Conservation (phyloP, 2,888 invertebrate species). For the Parnassius glacialis region DNA sequence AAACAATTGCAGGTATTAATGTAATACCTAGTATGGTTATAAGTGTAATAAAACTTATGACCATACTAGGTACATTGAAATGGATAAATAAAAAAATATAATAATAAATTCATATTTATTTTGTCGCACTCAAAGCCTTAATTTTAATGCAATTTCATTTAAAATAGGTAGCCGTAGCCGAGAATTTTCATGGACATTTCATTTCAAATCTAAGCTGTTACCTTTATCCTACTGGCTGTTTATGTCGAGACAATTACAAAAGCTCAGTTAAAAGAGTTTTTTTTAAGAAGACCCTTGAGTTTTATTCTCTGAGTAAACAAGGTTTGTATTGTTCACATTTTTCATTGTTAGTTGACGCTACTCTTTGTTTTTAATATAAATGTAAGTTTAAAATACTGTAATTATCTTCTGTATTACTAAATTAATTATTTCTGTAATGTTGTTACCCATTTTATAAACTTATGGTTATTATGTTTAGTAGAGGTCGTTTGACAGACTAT, state of each 20-base stretch:
- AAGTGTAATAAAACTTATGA: too few species aligned
- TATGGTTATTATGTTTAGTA: too few species aligned
- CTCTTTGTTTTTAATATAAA: constrained; percentile 16
- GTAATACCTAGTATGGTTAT: too few species aligned
- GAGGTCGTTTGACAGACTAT: too few species aligned
- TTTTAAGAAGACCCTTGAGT: constrained; percentile 21
- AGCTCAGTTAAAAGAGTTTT: constrained; percentile 22
- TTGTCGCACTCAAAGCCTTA: too few species aligned
- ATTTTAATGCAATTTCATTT: too few species aligned
- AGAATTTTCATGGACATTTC: neutral
- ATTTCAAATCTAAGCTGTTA: constrained; percentile 9
- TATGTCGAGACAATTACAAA: constrained; percentile 23
- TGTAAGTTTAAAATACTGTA: constrained; percentile 24
- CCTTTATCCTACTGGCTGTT: constrained; percentile 17
- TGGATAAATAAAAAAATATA: too few species aligned
- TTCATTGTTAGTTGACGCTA: constrained; percentile 21
- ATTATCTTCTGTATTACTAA: constrained; percentile 14
- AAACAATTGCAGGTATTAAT: too few species aligned
- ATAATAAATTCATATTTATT: too few species aligned
- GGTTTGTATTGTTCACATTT: constrained; percentile 24
- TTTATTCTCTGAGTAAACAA: constrained; percentile 24
- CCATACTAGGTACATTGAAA: too few species aligned
- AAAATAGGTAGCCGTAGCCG: too few species aligned
- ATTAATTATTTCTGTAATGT: constrained; percentile 4
- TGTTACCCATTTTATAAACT: neutral